Evolutionary conservation across 1,140 invertebrate genomes (phyloP).

Genomic region (Caligus rogercresseyi): DNA sequence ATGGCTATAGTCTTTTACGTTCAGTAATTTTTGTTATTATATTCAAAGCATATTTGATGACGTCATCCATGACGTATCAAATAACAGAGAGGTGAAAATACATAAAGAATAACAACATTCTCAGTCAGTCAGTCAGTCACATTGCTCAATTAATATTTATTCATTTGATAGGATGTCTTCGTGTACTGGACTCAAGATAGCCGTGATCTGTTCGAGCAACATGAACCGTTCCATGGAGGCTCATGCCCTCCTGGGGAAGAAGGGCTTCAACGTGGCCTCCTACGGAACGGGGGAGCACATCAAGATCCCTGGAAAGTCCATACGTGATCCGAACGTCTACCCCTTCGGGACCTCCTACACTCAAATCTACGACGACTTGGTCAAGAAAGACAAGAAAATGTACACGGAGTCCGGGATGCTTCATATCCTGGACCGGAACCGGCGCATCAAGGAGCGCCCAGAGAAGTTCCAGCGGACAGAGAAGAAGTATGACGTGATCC

Average conservation of each 20-base stretch:
- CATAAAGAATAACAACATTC: too few species aligned
- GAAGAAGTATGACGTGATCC: slow-evolving; percentile 80
- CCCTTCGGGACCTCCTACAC: slow-evolving; percentile 94
- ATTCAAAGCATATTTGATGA: too few species aligned
- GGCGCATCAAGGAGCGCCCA: slow-evolving; percentile 79
- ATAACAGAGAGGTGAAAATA: too few species aligned
- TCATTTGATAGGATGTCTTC: background rate
- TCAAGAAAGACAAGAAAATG: slow-evolving; percentile 31
- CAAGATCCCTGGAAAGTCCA: slow-evolving; percentile 83
- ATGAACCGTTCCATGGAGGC: slow-evolving; percentile 99
- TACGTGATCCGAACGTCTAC: slow-evolving; percentile 91
- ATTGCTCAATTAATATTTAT: too few species aligned
- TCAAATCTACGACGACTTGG: slow-evolving; percentile 87
- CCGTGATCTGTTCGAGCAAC: slow-evolving; percentile 95
- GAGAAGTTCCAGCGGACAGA: slow-evolving; percentile 88
- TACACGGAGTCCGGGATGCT: slow-evolving; percentile 97
- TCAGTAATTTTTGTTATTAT: too few species aligned
- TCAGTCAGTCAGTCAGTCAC: too few species aligned
- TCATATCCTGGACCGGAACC: slow-evolving; percentile 94
- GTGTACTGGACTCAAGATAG: slow-evolving; percentile 37
- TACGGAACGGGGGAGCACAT: slow-evolving; percentile 96
- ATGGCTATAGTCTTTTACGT: too few species aligned
- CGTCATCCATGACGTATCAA: too few species aligned
- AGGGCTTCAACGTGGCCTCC: slow-evolving; percentile 85
- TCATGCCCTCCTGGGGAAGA: slow-evolving; percentile 89